Percentiles rank a stretch among this genome's conserved stretches.
These are phyloP conservation scores for Erebia epiphron DNA, from an alignment of 2,888 invertebrate genomes.

Conservation along the genomic window DNA sequence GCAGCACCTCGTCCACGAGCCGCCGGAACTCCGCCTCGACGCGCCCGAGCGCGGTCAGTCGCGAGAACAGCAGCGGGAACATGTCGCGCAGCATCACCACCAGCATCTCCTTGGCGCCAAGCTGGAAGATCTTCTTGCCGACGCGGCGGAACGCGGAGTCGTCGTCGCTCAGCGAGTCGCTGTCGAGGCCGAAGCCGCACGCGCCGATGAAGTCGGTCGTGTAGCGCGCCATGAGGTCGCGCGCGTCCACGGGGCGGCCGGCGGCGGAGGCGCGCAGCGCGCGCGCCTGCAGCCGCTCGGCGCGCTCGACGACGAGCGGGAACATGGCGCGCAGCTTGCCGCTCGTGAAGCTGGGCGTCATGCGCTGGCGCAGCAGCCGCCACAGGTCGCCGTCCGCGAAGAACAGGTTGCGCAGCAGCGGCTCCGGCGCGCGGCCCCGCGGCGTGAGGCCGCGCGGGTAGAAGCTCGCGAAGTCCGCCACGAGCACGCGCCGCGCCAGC, in stretches of 20 bases:
- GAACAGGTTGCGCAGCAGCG: slow-evolving; percentile 59
- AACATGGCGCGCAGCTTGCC: slow-evolving; percentile 65
- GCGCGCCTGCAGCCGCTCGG: slow-evolving; percentile 53
- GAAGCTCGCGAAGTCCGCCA: slow-evolving; percentile 59
- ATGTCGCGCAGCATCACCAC: slow-evolving; percentile 49
- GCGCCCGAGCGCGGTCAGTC: slow-evolving; percentile 49
- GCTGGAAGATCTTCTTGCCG: slow-evolving; percentile 52
- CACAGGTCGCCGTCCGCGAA: slow-evolving; percentile 62
- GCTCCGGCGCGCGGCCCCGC: slow-evolving; percentile 52
- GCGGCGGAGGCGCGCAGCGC: slow-evolving; percentile 43
- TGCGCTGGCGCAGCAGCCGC: slow-evolving; percentile 61
- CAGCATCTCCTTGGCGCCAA: slow-evolving; percentile 45
- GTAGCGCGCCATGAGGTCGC: slow-evolving; percentile 67
- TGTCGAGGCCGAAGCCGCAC: slow-evolving; percentile 63
- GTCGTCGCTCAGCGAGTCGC: slow-evolving; percentile 58
- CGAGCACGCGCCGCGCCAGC: slow-evolving; percentile 55
- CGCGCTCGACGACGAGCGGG: slow-evolving; percentile 60
- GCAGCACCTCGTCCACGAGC: slow-evolving; percentile 56
- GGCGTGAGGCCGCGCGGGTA: slow-evolving; percentile 55
- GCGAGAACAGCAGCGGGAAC: slow-evolving; percentile 54
- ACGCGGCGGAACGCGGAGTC: slow-evolving; percentile 58
- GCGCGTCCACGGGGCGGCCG: slow-evolving; percentile 52
- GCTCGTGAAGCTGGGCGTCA: slow-evolving; percentile 62
- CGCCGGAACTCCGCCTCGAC: slow-evolving; percentile 54
- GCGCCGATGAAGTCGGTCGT: slow-evolving; percentile 69